Base-by-base conservation (phyloP, 2,888 invertebrate species). In the Watsonalla cultraria region DNA sequence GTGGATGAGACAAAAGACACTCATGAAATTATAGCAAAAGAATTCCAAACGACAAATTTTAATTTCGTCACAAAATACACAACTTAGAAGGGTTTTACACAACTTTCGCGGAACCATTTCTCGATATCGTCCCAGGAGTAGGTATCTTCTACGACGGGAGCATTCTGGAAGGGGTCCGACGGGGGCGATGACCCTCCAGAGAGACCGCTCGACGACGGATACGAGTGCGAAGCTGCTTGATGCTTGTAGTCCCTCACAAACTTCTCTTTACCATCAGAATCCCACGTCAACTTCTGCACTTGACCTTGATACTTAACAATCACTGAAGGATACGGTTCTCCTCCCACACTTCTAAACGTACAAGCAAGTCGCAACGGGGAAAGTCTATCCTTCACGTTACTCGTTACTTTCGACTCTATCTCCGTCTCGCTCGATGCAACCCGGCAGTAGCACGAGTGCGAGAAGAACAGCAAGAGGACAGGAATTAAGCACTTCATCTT, bases 301-400 rank as follows among this genome's bases (percentile, higher is more conserved):
- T 71, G 60, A 35, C 67, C 65, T 5, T 69, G 66, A 74, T 74
- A 80, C 51, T 62, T 72, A 35, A 82, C 70, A 4, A 83, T 58
- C 0, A 79, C 74, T 0, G 80, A 81, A 0, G 81, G 81, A 13
- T 77, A 78, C 0, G 69, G 61, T 45, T 81, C 76, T 0, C 59
- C 62, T 52, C 70, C 65, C 45, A 82, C 54, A 7, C 70, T 68
- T 58, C 74, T 72, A 5, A 73, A 68, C 6, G 58, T 65, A 54
- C 83, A 82, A 5, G 65, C 54, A n/a, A 73, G 68, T 50, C 56
- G 58, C 15, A 80, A 65, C 7, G 70, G 62, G 5, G 60, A 56
- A 51, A 24, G 24, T 24, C 24, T 24, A 24, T 24, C 24, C 24
- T 24, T 24, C 24, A 4, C 24, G 24, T 24, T 24, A 24, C 2